A percentile compares a stretch with the other conserved stretches of the same genome.
Evolutionary conservation across 1,140 invertebrate genomes (phyloP).

Genomic region (Nomia melanderi): DNA sequence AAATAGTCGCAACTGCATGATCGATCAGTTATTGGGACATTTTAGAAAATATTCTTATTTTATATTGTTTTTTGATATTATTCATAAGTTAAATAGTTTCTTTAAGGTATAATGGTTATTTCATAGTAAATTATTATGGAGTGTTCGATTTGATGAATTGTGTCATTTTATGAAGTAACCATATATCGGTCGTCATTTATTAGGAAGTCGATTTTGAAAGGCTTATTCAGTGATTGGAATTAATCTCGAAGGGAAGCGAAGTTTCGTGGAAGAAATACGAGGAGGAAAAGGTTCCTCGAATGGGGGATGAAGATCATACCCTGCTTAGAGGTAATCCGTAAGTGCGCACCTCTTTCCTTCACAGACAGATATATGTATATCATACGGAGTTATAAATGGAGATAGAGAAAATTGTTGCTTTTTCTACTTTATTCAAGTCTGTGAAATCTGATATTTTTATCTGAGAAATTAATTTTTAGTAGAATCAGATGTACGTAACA

Average conservation of each 20-base stretch:
- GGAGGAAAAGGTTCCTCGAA: background rate
- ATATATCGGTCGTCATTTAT: background rate
- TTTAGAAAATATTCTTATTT: too few species aligned
- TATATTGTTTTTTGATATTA: too few species aligned
- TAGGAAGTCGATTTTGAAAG: background rate
- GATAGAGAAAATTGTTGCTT: background rate
- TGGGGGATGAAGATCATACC: constrained; percentile 9
- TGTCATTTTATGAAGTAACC: too few species aligned
- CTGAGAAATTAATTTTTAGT: background rate
- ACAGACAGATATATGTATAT: background rate
- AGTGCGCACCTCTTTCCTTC: background rate
- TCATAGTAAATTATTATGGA: too few species aligned
- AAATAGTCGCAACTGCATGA: too few species aligned
- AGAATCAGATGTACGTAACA: too few species aligned
- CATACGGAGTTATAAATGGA: background rate
- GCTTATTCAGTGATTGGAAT: background rate
- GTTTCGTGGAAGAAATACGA: background rate
- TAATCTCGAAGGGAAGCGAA: constrained; percentile 16
- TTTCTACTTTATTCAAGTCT: background rate
- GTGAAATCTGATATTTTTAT: background rate
- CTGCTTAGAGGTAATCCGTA: constrained; percentile 25
- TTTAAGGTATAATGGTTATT: too few species aligned
- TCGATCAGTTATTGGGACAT: too few species aligned
- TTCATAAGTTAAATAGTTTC: too few species aligned
- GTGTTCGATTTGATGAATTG: background rate